These are phyloP conservation scores for Zhuqinia jingwanae DNA, from an alignment of 2,888 invertebrate species.

Conservation along the genomic window DNA sequence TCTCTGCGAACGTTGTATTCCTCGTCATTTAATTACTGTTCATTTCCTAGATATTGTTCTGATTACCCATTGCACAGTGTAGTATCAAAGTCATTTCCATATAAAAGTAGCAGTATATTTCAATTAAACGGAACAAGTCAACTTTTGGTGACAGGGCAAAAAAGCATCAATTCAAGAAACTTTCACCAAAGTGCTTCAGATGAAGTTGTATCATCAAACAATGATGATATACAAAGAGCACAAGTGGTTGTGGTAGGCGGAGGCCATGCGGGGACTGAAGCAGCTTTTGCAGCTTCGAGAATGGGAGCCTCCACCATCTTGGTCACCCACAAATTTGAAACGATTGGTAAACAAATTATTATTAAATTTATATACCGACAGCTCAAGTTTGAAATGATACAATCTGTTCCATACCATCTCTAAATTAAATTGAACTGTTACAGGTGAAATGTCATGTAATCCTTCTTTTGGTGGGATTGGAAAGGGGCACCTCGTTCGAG, in stretches of 20 bases:
- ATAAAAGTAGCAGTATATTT: no score
- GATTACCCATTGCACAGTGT: no score
- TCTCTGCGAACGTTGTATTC: no score
- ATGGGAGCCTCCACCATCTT: conserved; percentile 91
- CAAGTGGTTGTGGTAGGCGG: conserved; percentile 80
- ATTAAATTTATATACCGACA: no score
- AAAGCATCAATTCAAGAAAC: background rate
- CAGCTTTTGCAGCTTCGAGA: conserved; percentile 90
- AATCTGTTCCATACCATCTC: no score
- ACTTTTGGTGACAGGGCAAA: no score
- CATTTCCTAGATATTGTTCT: no score
- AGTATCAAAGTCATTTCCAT: no score
- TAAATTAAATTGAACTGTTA: no score
- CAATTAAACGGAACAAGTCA: no score
- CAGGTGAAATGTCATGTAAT: conserved; percentile 96
- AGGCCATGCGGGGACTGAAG: conserved; percentile 95
- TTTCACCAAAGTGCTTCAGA: background rate
- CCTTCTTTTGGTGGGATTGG: conserved; percentile 96
- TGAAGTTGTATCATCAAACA: background rate
- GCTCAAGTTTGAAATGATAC: no score
- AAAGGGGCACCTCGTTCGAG: conserved; percentile 93
- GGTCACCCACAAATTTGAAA: conserved; percentile 91
- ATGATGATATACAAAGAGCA: background rate
- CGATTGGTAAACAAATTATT: conserved; percentile 85
- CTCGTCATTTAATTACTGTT: no score